These are phyloP conservation scores for Anhinga anhinga DNA, from an alignment of 2,113 vertebrate species.

Conservation along the genomic window DNA sequence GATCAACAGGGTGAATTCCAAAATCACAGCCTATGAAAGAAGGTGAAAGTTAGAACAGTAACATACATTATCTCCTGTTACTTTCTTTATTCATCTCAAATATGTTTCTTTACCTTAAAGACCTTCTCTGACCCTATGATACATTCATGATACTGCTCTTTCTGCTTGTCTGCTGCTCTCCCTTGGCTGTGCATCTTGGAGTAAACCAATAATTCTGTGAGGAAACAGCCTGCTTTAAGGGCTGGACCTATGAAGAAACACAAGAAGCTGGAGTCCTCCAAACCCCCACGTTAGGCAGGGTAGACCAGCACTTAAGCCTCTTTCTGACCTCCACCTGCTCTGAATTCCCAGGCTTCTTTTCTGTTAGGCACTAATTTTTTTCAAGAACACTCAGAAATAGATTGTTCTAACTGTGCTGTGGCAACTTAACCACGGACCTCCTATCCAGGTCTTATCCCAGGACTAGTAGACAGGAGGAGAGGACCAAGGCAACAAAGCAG, in stretches of 20 bases:
- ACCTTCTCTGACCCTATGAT: not conserved
- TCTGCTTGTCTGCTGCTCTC: not conserved
- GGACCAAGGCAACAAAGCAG: not conserved
- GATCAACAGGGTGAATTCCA: fast-evolving
- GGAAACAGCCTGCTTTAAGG: not conserved
- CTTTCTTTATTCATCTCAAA: not conserved
- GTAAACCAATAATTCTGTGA: not conserved
- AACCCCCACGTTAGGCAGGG: fast-evolving
- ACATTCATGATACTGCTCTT: not conserved
- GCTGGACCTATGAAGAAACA: not conserved
- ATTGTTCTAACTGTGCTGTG: not conserved
- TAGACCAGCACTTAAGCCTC: not conserved
- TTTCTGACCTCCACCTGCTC: not conserved
- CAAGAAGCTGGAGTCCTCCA: not conserved
- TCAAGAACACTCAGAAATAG: not conserved
- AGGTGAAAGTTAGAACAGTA: not conserved
- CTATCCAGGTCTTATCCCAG: not conserved
- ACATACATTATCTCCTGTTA: not conserved
- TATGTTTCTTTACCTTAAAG: not conserved
- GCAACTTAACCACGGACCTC: not conserved
- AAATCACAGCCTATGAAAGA: not conserved
- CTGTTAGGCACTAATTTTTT: not conserved
- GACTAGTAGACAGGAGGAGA: not conserved
- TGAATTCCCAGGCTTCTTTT: not conserved
- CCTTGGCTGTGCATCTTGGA: not conserved